Conservation (phyloP, 1,140 invertebrate genomes). For the Drosophila parvula region DNA sequence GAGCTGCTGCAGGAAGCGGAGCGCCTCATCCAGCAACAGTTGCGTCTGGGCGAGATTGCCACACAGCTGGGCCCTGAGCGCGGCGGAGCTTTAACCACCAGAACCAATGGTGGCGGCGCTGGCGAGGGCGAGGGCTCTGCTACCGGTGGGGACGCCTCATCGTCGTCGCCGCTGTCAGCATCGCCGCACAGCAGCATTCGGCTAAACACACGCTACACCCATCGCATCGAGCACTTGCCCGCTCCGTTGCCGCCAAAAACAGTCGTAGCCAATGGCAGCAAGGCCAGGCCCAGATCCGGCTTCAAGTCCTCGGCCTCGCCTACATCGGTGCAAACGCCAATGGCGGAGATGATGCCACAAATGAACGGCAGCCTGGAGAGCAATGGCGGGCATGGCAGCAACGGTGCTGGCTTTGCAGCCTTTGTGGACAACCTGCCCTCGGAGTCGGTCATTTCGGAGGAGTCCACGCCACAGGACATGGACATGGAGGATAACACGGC, state of each 20-base stretch:
- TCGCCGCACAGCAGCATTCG: constrained; percentile 73
- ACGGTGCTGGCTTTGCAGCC: constrained; percentile 51
- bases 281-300: constrained; percentile 16
- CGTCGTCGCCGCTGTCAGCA: constrained; percentile 51
- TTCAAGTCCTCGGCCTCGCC: constrained; percentile 21
- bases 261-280: constrained; percentile 9
- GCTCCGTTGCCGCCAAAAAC: constrained; percentile 17
- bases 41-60: constrained; percentile 41
- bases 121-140: neutral
- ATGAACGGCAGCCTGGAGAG: neutral
- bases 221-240: constrained; percentile 66
- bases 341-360: neutral
- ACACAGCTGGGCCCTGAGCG: neutral
- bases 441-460: constrained; percentile 79
- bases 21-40: constrained; percentile 72
- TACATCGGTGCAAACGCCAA: constrained; percentile 19
- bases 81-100: neutral
- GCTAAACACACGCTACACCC: constrained; percentile 73
- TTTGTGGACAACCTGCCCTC: constrained; percentile 79
- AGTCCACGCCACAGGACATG: constrained; percentile 76
- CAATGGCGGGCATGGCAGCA: neutral
- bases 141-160: constrained; percentile 20
- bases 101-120: neutral
- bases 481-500: constrained; percentile 39
- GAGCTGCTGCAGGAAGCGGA: constrained; percentile 81